Percentiles rank a stretch among this genome's conserved stretches.
Conservation (phyloP, 30 jellyfish, hydroid and myxozoan species). For the Calvadosia cruxmelitensis region DNA sequence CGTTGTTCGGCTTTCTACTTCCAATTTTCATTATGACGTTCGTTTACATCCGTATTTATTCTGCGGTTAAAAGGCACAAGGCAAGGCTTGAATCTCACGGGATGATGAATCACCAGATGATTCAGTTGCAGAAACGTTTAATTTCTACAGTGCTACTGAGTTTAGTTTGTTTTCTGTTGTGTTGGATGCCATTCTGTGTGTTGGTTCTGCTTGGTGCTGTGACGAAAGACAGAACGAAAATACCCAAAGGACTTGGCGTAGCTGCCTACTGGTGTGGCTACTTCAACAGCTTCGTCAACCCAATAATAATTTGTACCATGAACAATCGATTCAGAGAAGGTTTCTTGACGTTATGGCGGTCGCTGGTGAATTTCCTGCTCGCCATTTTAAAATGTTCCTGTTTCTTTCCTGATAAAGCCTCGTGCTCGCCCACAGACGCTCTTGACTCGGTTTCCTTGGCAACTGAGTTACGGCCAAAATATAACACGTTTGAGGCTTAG, state of each 20-base stretch:
- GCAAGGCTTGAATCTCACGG: conserved; percentile 56
- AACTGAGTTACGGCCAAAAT: background rate
- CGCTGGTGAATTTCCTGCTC: background rate
- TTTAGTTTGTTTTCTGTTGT: conserved; percentile 55
- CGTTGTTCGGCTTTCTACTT: conserved; percentile 55
- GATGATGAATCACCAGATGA: conserved; percentile 41
- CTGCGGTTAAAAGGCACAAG: conserved; percentile 59
- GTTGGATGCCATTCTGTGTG: conserved; percentile 89
- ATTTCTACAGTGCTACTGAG: conserved; percentile 68
- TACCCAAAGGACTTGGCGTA: conserved; percentile 87
- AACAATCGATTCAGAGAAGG: conserved; percentile 85
- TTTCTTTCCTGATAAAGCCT: background rate
- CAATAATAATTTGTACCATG: conserved; percentile 67
- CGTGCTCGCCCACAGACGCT: background rate
- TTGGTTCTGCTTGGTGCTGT: conserved; percentile 37
- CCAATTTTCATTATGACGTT: conserved; percentile 40
- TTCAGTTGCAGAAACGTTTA: conserved; percentile 52
- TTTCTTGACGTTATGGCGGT: conserved; percentile 9
- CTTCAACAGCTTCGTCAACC: conserved; percentile 73
- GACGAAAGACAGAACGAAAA: conserved; percentile 16
- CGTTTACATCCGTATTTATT: conserved; percentile 56
- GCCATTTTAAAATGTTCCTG: background rate
- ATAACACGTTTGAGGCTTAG: background rate
- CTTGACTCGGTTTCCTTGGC: background rate
- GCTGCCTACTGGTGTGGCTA: conserved; percentile 98